These are phyloP conservation scores for Sylvia atricapilla DNA, from an alignment of 2,113 vertebrate species.

Conservation along the genomic window DNA sequence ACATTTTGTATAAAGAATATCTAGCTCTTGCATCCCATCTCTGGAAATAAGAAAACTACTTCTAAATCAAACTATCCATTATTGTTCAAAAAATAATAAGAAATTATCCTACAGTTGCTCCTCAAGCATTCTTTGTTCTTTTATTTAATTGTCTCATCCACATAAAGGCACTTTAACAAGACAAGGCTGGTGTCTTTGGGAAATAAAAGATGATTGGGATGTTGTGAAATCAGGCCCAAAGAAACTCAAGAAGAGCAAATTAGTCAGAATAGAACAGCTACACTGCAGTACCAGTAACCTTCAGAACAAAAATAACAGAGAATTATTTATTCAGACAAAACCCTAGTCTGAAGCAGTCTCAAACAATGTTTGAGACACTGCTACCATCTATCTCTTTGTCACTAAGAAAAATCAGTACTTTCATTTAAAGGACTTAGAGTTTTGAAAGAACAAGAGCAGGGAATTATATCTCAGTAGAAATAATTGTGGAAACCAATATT, in stretches of 20 bases:
- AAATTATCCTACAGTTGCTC: background rate
- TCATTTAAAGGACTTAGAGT: background rate
- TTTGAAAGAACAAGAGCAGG: background rate
- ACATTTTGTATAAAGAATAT: background rate
- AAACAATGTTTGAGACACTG: conserved; percentile 51
- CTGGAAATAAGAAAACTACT: background rate
- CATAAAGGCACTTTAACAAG: conserved; percentile 20
- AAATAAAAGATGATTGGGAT: background rate
- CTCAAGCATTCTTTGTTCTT: conserved; percentile 19
- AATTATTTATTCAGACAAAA: conserved; percentile 59
- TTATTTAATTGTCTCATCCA: background rate
- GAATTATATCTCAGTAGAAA: background rate
- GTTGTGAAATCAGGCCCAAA: background rate
- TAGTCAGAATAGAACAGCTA: background rate
- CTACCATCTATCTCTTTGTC: conserved; percentile 28
- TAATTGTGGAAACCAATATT: background rate
- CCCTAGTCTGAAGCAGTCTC: conserved; percentile 15
- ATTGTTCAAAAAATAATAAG: background rate
- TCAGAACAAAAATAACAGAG: conserved; percentile 56
- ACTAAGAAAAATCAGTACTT: conserved; percentile 21
- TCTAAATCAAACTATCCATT: background rate
- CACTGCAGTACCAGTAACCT: conserved; percentile 48
- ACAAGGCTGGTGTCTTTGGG: background rate
- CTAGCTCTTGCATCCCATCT: background rate
- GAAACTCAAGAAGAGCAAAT: background rate